Conservation (phyloP, 2,888 invertebrate genomes). For the Drosophila histrio region DNA sequence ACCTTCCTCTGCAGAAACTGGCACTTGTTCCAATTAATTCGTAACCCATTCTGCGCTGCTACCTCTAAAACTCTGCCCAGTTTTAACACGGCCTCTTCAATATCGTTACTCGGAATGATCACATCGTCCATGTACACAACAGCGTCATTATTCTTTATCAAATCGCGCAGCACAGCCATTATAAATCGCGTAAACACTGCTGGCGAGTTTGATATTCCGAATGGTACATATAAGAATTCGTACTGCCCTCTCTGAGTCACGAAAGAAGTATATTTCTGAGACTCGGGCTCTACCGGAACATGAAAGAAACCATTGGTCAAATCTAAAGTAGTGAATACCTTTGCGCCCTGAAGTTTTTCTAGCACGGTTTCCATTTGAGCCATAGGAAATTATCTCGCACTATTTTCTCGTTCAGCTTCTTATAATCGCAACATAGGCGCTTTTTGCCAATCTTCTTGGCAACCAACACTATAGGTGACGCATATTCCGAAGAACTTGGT, state of each 20-base stretch:
- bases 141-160: not conserved
- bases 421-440: slow-evolving; percentile 12
- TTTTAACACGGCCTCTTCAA: not conserved
- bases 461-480: slow-evolving; percentile 12
- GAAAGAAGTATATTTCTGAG: not conserved
- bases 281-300: not conserved
- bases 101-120: not conserved
- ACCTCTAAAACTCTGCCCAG: not conserved
- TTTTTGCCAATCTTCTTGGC: slow-evolving; percentile 4
- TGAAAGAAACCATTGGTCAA: slow-evolving; percentile 18
- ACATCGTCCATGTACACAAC: slow-evolving; percentile 12
- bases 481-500: slow-evolving; percentile 8
- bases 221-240: not conserved
- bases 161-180: not conserved
- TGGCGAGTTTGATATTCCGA: slow-evolving; percentile 3
- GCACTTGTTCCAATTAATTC: not conserved
- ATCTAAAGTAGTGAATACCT: not conserved
- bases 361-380: slow-evolving; percentile 8
- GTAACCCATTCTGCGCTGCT: not conserved
- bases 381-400: slow-evolving; percentile 11
- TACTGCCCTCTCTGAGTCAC: not conserved
- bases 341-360: slow-evolving; percentile 1
- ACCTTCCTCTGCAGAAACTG: not conserved
- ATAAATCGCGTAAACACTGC: too few relatives aligned
- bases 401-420: slow-evolving; percentile 5